Base-by-base conservation (phyloP, 2,797 vertebrate genomes). In the Microhierax caerulescens region DNA sequence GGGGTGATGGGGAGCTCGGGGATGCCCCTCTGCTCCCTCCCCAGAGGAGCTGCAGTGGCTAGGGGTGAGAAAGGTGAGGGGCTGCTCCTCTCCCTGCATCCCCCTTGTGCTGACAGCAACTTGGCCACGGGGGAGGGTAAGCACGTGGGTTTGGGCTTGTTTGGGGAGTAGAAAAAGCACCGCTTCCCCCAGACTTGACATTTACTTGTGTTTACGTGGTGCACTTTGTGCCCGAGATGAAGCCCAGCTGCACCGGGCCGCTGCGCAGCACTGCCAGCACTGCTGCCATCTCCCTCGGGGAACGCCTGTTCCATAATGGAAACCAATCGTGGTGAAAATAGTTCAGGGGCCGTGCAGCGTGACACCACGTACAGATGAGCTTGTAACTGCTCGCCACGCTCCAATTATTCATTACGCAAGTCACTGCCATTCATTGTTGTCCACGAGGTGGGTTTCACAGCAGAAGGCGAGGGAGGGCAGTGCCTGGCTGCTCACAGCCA, bases 371-470 rank as follows among this genome's bases (percentile, higher is more conserved):
- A 34, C 67, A 25, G 67, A 43, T 10, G n/a, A 56, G 24, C 63
- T 8, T 1, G 5, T 1, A 17, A 24, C 13, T 0, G 1, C 1
- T 83, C 1, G 0, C 85, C 0, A 0, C 0, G 3, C 73, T 63
- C 47, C 81, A 24, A 2, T 50, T 19, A 10, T 13, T 74, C 75
- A 8, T 36, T 25, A 34, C 89, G 32, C 2, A 18, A 74, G 67
- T 79, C 74, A 32, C 57, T 61, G 12, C 61, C 77, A 34, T 22
- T 59, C 64, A 22, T 47, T 74, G 8, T 18, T 23, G 13, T 1
- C 3, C 60, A 23, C 0, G 0, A 63, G 73, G 19, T 2, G 9
- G 28, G 20, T 7, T 25, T 34, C 37, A 37, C 37, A 11, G 56
- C 2, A 0, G 7, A 0, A 22, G 59, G 57, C 0, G 0, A 45